Base-by-base conservation (phyloP, 2,888 invertebrate genomes). In the Hymenopus coronatus region DNA sequence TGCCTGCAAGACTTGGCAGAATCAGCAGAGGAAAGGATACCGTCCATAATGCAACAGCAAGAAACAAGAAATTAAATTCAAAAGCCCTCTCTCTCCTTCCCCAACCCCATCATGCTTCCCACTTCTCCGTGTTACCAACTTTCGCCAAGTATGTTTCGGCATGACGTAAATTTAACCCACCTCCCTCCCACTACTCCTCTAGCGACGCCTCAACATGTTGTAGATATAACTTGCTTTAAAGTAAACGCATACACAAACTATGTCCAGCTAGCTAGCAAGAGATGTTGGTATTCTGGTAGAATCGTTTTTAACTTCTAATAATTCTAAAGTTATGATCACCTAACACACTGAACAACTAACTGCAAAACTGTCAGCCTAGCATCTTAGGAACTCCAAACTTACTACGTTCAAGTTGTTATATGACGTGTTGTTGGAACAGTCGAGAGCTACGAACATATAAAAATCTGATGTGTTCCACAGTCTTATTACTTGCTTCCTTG, bases 11-110 rank as follows among this genome's bases (percentile, higher is more conserved):
- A 27, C 40, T 85, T 85, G 12, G 14, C 46, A 85, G 54, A 28
- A 20, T 46, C 54, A 40, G 40, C 85, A 33, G 85, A 46, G 14
- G 54, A 70, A 70, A 70, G 54, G 54, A 70, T 70, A 27, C 54
- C 85, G 27, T 15, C 85, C 27, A 85, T 83, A 83, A 83, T 83
- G 27, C 28, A 83, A 70, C 28, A 83, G 15, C 46, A 85, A 85
- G 85, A 85, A 46, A 84, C 54, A 40, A 85, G 85, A 85, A 83
- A 85, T 85, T 85, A 54, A 85, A 85, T 85, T 85, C 85, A 85
- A 46, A 85, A 54, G 20, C 85, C 14, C 54, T 70, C 54, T 70
- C 54, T 15, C 54, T 70, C 54, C 54, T 70, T 2, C 6, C 25
- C 20, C 54, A 20, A 20, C 6, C 46, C 54, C 54, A 15, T 20